Percentiles rank a stretch among this genome's conserved stretches.
Conservation (phyloP, 1,140 invertebrate genomes). For the Drosophila tristis region DNA sequence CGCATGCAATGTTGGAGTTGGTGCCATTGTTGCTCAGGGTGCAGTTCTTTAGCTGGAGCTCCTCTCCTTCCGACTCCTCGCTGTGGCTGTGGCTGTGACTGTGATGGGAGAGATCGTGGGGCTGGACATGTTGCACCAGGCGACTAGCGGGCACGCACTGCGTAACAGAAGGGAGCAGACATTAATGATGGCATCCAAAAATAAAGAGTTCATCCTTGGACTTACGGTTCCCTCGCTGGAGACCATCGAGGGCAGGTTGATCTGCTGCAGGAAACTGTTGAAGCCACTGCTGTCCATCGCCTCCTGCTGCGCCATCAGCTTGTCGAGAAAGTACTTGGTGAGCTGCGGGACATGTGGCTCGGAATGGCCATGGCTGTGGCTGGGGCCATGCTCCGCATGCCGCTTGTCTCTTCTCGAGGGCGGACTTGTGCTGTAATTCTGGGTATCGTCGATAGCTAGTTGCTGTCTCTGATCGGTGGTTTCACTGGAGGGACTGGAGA, state of each 20-base stretch:
- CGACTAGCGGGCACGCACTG: slow-evolving; percentile 57
- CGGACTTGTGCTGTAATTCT: slow-evolving; percentile 70
- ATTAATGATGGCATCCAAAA: neutral
- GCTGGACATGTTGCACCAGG: slow-evolving; percentile 73
- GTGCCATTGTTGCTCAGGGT: slow-evolving; percentile 31
- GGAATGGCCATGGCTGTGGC: slow-evolving; percentile 11
- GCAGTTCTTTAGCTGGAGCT: slow-evolving; percentile 45
- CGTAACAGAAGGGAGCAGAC: slow-evolving; percentile 39
- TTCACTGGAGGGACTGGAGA: slow-evolving; percentile 71
- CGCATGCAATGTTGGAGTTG: slow-evolving; percentile 31
- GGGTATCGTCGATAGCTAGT: slow-evolving; percentile 64
- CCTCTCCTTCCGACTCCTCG: slow-evolving; percentile 18
- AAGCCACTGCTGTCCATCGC: slow-evolving; percentile 83
- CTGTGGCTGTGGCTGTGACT: slow-evolving; percentile 47
- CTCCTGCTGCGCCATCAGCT: slow-evolving; percentile 85
- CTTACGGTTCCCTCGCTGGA: slow-evolving; percentile 85
- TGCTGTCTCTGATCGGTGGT: slow-evolving; percentile 71
- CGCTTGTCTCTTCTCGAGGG: slow-evolving; percentile 70
- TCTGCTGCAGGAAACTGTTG: slow-evolving; percentile 87
- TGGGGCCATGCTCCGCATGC: slow-evolving; percentile 67
- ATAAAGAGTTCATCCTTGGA: slow-evolving; percentile 43
- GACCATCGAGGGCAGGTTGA: slow-evolving; percentile 86
- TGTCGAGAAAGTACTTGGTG: slow-evolving; percentile 83
- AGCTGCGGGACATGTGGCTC: slow-evolving; percentile 53
- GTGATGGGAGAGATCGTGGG: slow-evolving; percentile 57